A percentile compares a stretch with the other conserved stretches of the same genome.
These are phyloP conservation scores for Brachyopa scutellaris DNA, from an alignment of 2,888 invertebrate genomes.

Conservation along the genomic window DNA sequence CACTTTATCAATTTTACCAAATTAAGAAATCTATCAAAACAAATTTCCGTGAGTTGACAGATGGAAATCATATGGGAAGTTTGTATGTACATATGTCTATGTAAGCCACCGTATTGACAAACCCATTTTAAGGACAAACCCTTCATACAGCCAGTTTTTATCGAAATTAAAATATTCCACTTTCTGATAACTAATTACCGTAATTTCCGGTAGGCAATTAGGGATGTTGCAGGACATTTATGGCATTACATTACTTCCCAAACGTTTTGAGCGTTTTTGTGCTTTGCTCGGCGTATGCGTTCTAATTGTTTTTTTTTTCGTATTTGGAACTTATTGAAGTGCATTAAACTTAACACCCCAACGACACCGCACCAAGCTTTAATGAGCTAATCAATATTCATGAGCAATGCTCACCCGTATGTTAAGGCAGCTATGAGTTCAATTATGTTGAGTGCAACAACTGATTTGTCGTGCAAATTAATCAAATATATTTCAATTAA, in stretches of 20 bases:
- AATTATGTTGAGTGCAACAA: slow-evolving; percentile 67
- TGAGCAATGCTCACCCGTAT: slow-evolving; percentile 31
- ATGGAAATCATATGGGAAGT: too few relatives aligned
- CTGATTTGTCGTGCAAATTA: slow-evolving; percentile 50
- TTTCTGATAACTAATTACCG: slow-evolving; percentile 54
- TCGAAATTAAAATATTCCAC: slow-evolving; percentile 48
- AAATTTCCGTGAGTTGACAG: too few relatives aligned
- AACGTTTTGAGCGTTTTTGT: slow-evolving; percentile 12
- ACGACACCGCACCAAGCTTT: slow-evolving; percentile 38
- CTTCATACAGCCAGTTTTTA: slow-evolving; percentile 4
- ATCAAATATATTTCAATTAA: slow-evolving; percentile 68
- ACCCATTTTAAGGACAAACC: slow-evolving; percentile 17
- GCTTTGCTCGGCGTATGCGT: slow-evolving; percentile 25
- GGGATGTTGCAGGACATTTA: slow-evolving; percentile 32
- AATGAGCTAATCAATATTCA: slow-evolving; percentile 72
- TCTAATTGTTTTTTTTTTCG: slow-evolving; percentile 17
- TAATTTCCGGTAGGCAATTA: slow-evolving; percentile 66
- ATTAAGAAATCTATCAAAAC: too few relatives aligned
- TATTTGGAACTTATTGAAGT: slow-evolving; percentile 52
- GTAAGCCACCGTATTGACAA: too few relatives aligned
- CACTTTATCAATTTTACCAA: too few relatives aligned
- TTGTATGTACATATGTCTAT: too few relatives aligned
- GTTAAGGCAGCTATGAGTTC: slow-evolving; percentile 20
- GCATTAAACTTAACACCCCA: slow-evolving; percentile 62
- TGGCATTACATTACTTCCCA: slow-evolving; percentile 26